Percentiles rank a stretch among this genome's conserved stretches.
Conservation (phyloP, 2,888 invertebrate species). For the Drosophila prolongata region DNA sequence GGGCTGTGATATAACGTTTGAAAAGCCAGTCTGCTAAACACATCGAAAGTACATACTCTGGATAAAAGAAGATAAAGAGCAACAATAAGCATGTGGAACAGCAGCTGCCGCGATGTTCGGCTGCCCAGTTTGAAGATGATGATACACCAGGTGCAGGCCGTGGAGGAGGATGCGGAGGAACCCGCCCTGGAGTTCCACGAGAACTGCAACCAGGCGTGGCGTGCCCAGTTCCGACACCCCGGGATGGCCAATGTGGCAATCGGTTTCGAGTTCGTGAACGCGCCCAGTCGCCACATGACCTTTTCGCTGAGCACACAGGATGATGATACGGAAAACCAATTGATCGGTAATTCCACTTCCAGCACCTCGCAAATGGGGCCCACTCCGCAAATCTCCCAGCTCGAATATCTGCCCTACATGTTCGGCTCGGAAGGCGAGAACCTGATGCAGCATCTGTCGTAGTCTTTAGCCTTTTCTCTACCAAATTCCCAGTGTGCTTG, state of each 20-base stretch:
- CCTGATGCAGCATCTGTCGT: not conserved
- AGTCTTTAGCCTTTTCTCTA: not conserved
- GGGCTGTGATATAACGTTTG: not conserved
- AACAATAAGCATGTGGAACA: constrained; percentile 6
- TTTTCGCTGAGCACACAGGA: not conserved
- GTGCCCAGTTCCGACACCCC: constrained; percentile 35
- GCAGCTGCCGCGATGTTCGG: not conserved
- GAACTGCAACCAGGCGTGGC: constrained; percentile 43
- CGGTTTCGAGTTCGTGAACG: constrained; percentile 33
- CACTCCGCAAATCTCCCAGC: not conserved
- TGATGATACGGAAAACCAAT: constrained; percentile 19
- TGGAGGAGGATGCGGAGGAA: constrained; percentile 36
- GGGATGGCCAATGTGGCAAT: constrained; percentile 25
- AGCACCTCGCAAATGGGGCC: constrained; percentile 6
- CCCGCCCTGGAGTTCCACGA: constrained; percentile 49
- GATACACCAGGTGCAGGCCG: constrained; percentile 15
- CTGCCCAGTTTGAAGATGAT: constrained; percentile 3
- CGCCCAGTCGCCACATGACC: not conserved
- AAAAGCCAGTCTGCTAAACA: not conserved
- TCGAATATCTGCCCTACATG: constrained; percentile 5
- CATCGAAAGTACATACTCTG: not conserved
- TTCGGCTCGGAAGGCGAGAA: constrained; percentile 27
- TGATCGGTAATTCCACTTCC: constrained; percentile 19
- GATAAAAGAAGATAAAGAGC: not conserved
- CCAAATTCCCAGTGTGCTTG: not conserved